These are phyloP conservation scores for Caenorhabditis sp. DNA, from an alignment of 2,888 invertebrate species.

Conservation along the genomic window DNA sequence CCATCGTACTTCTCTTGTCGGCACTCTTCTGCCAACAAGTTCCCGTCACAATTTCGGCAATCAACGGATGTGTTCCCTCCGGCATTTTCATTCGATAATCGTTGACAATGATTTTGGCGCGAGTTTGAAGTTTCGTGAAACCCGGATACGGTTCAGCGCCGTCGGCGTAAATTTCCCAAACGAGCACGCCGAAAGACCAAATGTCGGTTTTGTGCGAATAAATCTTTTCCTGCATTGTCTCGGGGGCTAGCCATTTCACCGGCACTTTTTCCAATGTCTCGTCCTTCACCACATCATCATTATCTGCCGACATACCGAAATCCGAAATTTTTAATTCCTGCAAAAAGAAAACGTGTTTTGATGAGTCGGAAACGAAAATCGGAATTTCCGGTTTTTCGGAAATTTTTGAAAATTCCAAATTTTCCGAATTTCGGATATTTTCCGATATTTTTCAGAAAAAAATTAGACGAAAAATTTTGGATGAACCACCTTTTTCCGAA, in stretches of 20 bases:
- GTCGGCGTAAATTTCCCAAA: constrained; percentile 64
- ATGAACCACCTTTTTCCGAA: too few relatives aligned
- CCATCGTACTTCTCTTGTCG: constrained; percentile 57
- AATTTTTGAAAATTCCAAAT: too few relatives aligned
- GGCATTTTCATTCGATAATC: constrained; percentile 65
- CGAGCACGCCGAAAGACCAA: constrained; percentile 52
- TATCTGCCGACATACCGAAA: constrained; percentile 69
- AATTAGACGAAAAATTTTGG: too few relatives aligned
- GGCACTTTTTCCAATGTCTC: constrained; percentile 55
- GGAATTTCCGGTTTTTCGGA: too few relatives aligned
- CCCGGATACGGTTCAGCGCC: constrained; percentile 65
- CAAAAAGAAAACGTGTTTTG: not conserved
- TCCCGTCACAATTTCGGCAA: constrained; percentile 32
- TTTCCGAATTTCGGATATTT: too few relatives aligned
- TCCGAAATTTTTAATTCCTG: constrained; percentile 71
- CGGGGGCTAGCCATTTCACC: constrained; percentile 64
- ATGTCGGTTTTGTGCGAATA: constrained; percentile 61
- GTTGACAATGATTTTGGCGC: constrained; percentile 61
- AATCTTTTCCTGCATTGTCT: constrained; percentile 61
- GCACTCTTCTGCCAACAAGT: constrained; percentile 63
- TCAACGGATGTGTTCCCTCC: constrained; percentile 37
- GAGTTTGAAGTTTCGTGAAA: constrained; percentile 57
- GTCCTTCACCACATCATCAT: constrained; percentile 58
- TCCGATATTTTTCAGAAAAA: too few relatives aligned
- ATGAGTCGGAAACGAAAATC: not conserved